Conservation (phyloP, 2,888 invertebrate species). For the Lithophane ornitopus region DNA sequence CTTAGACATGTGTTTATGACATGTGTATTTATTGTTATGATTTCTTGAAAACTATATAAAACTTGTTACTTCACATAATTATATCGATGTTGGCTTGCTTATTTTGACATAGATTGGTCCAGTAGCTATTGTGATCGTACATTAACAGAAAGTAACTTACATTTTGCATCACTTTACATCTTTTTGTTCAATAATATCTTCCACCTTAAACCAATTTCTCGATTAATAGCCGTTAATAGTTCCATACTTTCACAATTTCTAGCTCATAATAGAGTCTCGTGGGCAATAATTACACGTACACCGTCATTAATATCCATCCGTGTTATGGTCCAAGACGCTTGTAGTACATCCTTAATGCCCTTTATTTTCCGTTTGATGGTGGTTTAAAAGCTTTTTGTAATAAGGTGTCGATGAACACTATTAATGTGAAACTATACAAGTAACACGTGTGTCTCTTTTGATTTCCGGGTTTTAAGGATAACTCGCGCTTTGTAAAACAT, state of each 20-base stretch:
- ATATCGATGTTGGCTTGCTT: not conserved
- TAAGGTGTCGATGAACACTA: not conserved
- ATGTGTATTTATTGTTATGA: not conserved
- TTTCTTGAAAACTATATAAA: not conserved
- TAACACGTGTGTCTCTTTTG: not conserved
- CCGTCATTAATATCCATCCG: constrained; percentile 25
- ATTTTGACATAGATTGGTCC: not conserved
- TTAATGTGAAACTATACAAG: not conserved
- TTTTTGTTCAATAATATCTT: not conserved
- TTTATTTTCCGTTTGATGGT: not conserved
- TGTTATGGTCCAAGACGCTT: constrained; percentile 26
- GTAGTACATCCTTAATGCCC: not conserved
- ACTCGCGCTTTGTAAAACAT: not conserved
- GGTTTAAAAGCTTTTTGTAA: constrained; percentile 3
- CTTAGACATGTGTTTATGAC: too few species aligned
- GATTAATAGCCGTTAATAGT: constrained; percentile 13
- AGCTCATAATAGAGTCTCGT: constrained; percentile 6
- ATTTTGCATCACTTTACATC: too few species aligned
- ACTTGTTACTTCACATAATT: not conserved
- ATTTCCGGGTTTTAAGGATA: not conserved
- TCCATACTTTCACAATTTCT: constrained; percentile 44
- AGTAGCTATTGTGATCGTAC: not conserved
- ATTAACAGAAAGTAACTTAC: too few species aligned
- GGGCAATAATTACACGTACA: constrained; percentile 25
- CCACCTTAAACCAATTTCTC: not conserved